Evolutionary conservation across 2,113 vertebrate genomes (phyloP), one percentile per base, ranked within the genome.

Genomic region (Lonchura striata): DNA sequence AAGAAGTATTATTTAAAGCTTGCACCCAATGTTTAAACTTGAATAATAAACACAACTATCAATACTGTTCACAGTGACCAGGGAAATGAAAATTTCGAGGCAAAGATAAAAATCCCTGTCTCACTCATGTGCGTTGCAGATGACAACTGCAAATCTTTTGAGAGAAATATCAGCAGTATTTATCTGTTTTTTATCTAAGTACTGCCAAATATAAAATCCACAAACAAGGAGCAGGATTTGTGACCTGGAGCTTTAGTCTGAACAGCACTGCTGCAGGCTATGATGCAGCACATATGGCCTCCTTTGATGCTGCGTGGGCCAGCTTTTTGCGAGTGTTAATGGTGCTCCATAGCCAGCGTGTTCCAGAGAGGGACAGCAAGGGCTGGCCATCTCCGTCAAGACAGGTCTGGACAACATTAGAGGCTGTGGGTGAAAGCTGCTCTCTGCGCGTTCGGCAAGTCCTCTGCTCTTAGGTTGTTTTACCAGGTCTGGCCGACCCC

Each of bases 331-430:
- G 39, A 2, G 30, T 9, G 63, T 11, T 5, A 2, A 4, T 30
- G 3, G 0, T 5, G 20, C 22, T 72, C 23, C 1, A 0, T n/a
- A 46, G 44, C 60, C 50, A 57, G n/a, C 9, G n/a, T 1, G 5
- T 46, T 61, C 50, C 59, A 47, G 47, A 37, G 59, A 12, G 5
- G 10, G 37, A 15, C 57, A 82, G 85, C 72, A 35, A 30, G 35
- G 68, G 37, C 54, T 21, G 46, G 9, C 7, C 33, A 22, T 11
- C 56, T 11, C 63, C 31, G 23, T 56, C 75, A 42, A 30, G 37
- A 28, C 27, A 37, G 15, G 30, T 15, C 64, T 27, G 33, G 54
- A 17, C 13, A 35, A 9, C 81, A 5, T 20, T 6, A 47, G 47
- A 64, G 60, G 41, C 75, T 37, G 42, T 42, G 83, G 33, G 50